Base-by-base conservation (phyloP, 92 coral and sea anemone species). In the Zoanthus solanderi region DNA sequence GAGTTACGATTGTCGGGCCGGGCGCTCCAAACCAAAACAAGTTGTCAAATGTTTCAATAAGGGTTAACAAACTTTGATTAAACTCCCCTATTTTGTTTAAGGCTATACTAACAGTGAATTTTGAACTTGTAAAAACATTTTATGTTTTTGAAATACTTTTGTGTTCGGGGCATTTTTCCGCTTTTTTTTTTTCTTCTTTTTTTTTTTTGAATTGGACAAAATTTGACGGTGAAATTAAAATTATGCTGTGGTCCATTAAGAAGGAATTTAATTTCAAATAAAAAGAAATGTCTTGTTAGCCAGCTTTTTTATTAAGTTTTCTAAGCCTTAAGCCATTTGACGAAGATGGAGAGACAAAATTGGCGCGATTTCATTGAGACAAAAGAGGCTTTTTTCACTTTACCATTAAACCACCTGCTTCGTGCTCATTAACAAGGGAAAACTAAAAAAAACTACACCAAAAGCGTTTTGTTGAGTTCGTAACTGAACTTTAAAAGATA, bases 291-390 rank as follows among this genome's bases (percentile, higher is more conserved):
- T 81, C 66, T 30, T 81, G 60, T 47, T 60, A 44, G 44, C 34
- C 75, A 71, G 29, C 85, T 71, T 81, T 52, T 72, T 81, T 81
- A 81, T 81, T 81, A 81, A 66, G 71, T 74, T 58, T 74, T 78
- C 68, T 83, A 76, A 93, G 96, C 92, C 92, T 94, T 78, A 74
- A 90, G 94, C 90, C 88, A 87, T 94, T 90, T 92, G 92, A 85
- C 83, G 77, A 66, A 91, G 94, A 94, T 95, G 88, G 90, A 73
- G 52, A 94, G 75, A 87, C 91, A 93, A 89, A 89, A 91, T 89
- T 92, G 72, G 89, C 79, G 84, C 83, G 96, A 91, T 94, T 90
- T 88, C 76, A 87, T 90, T 88, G 13, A 83, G 80, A 92, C 82
- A 95, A 95, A 93, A 90, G 90, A 91, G 90, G 56, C 73, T 79